Conservation (phyloP, 2,113 vertebrate genomes). For the Rhinolophus sinicus region DNA sequence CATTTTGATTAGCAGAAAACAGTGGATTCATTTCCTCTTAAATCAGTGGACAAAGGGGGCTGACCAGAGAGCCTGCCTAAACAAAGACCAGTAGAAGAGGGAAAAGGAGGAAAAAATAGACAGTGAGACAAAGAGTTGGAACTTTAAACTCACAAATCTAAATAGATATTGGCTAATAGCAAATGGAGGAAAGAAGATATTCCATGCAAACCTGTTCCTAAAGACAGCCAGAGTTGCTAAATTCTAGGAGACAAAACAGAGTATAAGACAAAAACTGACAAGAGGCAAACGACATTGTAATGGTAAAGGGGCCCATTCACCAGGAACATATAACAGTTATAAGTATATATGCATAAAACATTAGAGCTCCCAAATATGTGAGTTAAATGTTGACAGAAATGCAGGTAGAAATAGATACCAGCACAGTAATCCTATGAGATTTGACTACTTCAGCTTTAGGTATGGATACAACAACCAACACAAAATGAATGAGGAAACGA, state of each 20-base stretch:
- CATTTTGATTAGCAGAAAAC: background rate
- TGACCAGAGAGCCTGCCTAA: background rate
- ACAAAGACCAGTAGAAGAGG: background rate
- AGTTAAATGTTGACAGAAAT: too few species aligned
- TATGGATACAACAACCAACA: too few species aligned
- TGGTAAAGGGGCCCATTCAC: background rate
- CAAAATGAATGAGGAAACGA: background rate
- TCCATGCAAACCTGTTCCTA: background rate
- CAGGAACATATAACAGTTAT: background rate
- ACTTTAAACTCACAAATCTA: background rate
- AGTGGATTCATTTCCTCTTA: background rate
- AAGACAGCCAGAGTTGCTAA: background rate
- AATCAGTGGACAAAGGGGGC: too few species aligned
- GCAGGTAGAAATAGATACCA: background rate
- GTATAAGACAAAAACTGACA: background rate
- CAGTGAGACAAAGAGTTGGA: background rate
- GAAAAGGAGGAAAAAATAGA: background rate
- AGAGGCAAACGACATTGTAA: background rate
- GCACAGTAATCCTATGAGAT: background rate
- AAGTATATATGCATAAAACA: too few species aligned
- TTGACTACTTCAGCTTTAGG: too few species aligned
- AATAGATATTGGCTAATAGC: background rate
- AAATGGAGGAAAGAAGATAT: background rate
- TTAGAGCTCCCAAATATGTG: background rate
- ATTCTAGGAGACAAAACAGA: background rate